phyloP scores from a whole-genome alignment of 2,888 invertebrate genomes.

The Magallana nippona region DNA sequence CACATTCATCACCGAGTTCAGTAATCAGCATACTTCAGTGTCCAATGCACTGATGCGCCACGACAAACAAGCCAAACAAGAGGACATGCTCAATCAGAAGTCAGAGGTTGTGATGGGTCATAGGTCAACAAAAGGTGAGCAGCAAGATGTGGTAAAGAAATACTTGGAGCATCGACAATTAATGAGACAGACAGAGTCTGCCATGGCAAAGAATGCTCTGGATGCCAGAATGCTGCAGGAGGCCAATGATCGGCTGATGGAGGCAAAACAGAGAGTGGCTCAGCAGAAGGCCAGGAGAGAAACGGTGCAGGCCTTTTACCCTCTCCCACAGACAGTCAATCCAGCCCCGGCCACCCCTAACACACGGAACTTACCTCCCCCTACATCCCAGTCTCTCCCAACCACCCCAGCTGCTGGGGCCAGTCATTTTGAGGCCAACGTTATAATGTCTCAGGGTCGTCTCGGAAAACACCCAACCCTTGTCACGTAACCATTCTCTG shows the following conservation, averaged over 20 bases:
- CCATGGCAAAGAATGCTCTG: slow-evolving; percentile 72
- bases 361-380: slow-evolving; percentile 48
- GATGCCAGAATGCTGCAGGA: slow-evolving; percentile 76
- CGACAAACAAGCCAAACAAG: slow-evolving; percentile 72
- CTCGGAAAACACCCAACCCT: slow-evolving; percentile 68
- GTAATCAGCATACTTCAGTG: slow-evolving; percentile 78
- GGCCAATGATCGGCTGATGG: slow-evolving; percentile 74
- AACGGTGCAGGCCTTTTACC: slow-evolving; percentile 70
- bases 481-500: slow-evolving; percentile 47
- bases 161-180: slow-evolving; percentile 77
- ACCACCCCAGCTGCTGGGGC: slow-evolving; percentile 60
- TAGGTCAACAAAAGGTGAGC: slow-evolving; percentile 66
- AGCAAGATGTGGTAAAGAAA: slow-evolving; percentile 75
- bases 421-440: slow-evolving; percentile 64
- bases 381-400: slow-evolving; percentile 50
- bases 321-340: slow-evolving; percentile 65
- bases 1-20: slow-evolving; percentile 76
- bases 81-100: slow-evolving; percentile 64
- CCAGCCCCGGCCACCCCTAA: slow-evolving; percentile 54
- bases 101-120: slow-evolving; percentile 61
- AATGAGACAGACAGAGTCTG: slow-evolving; percentile 76
- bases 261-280: slow-evolving; percentile 72
- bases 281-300: slow-evolving; percentile 71
- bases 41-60: slow-evolving; percentile 78
- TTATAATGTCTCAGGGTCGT: slow-evolving; percentile 62